phyloP scores from a whole-genome alignment of 2,797 vertebrate species.

The Galaxias olidus region DNA sequence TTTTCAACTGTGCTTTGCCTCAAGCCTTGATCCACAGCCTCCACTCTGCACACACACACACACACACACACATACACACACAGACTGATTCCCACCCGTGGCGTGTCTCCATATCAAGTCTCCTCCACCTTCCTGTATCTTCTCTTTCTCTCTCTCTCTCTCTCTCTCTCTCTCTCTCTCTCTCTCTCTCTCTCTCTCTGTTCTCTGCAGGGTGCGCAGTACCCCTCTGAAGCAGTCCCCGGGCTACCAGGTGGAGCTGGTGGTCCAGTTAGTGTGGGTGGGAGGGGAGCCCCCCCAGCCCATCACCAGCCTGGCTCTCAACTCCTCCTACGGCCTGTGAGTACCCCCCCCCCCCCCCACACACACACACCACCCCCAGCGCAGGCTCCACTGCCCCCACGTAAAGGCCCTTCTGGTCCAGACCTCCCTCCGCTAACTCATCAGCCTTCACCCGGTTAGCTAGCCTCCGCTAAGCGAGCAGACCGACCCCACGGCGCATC shows the following conservation, averaged over 20 bases:
- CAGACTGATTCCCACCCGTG: neutral
- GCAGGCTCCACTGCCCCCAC: too few species aligned
- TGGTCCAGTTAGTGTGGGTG: conserved; percentile 98
- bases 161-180: neutral
- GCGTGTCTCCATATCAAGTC: too few species aligned
- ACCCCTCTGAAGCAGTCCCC: conserved; percentile 94
- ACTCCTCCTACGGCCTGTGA: conserved; percentile 92
- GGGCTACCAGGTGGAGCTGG: conserved; percentile 94
- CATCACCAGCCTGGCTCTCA: conserved; percentile 94
- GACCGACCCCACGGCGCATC: too few species aligned
- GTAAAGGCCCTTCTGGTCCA: too few species aligned
- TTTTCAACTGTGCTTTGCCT: conserved; percentile 27
- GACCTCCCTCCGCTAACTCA: too few species aligned
- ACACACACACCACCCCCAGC: too few species aligned
- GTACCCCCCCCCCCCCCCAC: conserved; percentile 52
- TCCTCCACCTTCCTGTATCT: too few species aligned
- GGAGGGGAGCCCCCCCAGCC: conserved; percentile 96
- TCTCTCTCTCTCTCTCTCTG: neutral
- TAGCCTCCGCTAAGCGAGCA: too few species aligned
- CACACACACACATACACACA: too few species aligned
- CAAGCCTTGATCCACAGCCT: conserved; percentile 57
- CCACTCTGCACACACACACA: neutral
- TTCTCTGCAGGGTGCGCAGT: conserved; percentile 85
- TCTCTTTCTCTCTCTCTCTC: neutral
- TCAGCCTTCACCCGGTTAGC: too few species aligned